Percentiles rank a stretch among this genome's conserved stretches.
These are phyloP conservation scores for Epinotia ramella DNA, from an alignment of 2,888 invertebrate genomes.

Conservation along the genomic window DNA sequence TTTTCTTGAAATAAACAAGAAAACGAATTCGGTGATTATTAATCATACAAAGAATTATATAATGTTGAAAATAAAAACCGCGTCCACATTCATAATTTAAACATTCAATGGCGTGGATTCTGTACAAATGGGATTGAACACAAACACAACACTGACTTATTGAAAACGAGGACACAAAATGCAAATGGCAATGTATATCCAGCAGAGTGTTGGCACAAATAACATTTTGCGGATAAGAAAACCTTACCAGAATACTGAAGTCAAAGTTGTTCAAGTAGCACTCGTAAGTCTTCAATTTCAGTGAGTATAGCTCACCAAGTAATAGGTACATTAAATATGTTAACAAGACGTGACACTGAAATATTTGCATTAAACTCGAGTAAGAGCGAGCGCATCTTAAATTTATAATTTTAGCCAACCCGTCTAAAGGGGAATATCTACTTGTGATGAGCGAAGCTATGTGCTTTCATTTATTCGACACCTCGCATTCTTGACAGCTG, in stretches of 20 bases:
- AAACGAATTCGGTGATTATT: too few species aligned
- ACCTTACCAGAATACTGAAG: constrained; percentile 17
- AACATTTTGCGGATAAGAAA: background rate
- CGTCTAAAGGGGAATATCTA: too few species aligned
- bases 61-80: too few species aligned
- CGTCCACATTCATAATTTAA: background rate
- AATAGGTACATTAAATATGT: background rate
- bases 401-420: background rate
- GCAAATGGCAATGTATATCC: background rate
- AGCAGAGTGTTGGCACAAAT: background rate
- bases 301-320: background rate
- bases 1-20: too few species aligned
- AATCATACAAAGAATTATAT: too few species aligned
- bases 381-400: background rate
- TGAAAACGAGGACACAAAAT: constrained; percentile 14
- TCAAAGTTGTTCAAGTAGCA: background rate
- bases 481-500: too few species aligned
- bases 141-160: constrained; percentile 24
- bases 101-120: constrained; percentile 15
- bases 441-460: too few species aligned
- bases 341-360: background rate
- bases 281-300: background rate
- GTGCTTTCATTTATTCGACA: too few species aligned
- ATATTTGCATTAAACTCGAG: background rate
- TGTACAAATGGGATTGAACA: constrained; percentile 18